These are phyloP conservation scores for Spodoptera frugiperda DNA, from an alignment of 1,140 invertebrate species.

Conservation along the genomic window DNA sequence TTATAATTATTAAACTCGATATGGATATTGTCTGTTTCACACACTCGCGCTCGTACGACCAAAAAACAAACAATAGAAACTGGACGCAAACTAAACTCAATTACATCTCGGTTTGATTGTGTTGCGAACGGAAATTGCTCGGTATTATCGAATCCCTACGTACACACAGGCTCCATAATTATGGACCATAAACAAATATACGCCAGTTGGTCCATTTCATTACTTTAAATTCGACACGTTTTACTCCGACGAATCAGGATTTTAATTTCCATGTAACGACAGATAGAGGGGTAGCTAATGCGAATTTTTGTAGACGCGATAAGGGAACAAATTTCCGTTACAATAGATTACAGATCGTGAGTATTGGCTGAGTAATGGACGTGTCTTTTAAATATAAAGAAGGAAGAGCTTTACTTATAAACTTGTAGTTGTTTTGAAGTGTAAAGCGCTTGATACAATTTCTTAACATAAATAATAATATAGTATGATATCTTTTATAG, in stretches of 20 bases:
- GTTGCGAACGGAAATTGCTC: conserved; percentile 32
- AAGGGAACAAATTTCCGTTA: conserved; percentile 55
- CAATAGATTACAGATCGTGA: conserved; percentile 33
- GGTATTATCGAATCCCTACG: conserved; percentile 30
- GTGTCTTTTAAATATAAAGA: not conserved
- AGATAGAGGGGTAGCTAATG: conserved; percentile 32
- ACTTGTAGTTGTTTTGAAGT: not conserved
- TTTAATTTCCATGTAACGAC: conserved; percentile 46
- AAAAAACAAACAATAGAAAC: conserved; percentile 27
- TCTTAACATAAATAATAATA: no score
- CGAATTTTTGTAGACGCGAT: conserved; percentile 43
- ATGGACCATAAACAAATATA: not conserved
- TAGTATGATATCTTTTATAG: no score
- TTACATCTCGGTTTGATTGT: conserved; percentile 31
- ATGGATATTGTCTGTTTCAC: not conserved
- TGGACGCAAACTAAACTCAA: conserved; percentile 28
- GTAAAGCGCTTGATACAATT: no score
- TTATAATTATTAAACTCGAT: no score
- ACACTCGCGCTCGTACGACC: not conserved
- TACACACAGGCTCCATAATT: conserved; percentile 26
- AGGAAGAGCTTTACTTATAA: not conserved
- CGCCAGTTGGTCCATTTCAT: conserved; percentile 9
- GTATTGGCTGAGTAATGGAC: conserved; percentile 13
- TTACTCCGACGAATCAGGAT: conserved; percentile 28
- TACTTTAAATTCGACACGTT: conserved; percentile 29